These are phyloP conservation scores for Boloria euphrosyne DNA, from an alignment of 2,888 invertebrate species.

Conservation along the genomic window DNA sequence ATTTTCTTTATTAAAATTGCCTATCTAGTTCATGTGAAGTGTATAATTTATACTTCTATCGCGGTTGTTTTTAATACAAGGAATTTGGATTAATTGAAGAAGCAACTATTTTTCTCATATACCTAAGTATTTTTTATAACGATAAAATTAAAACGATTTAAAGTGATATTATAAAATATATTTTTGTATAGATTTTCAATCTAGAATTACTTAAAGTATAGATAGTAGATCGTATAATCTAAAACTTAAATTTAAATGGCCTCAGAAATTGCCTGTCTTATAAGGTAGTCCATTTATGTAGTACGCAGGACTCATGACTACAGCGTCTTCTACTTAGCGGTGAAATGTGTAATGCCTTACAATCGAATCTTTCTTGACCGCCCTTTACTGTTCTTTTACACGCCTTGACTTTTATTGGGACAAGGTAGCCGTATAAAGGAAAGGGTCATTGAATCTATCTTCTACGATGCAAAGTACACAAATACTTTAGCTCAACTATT, in stretches of 20 bases:
- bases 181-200: not conserved
- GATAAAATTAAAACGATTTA: not conserved
- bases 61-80: conserved; percentile 2
- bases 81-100: not conserved
- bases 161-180: not conserved
- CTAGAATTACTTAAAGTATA: conserved; percentile 23
- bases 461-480: not conserved
- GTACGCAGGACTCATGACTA: conserved; percentile 52
- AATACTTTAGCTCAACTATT: not conserved
- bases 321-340: conserved; percentile 77
- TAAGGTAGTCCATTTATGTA: conserved; percentile 70
- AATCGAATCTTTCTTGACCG: conserved; percentile 51
- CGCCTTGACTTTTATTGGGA: conserved; percentile 45
- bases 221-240: conserved; percentile 26
- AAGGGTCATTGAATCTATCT: conserved; percentile 15
- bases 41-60: conserved; percentile 23
- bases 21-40: conserved; percentile 29
- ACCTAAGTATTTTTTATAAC: not conserved
- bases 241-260: conserved; percentile 29
- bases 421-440: conserved; percentile 28
- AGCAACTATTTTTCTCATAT: too few relatives aligned
- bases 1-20: conserved; percentile 67
- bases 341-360: conserved; percentile 68
- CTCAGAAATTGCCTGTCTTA: conserved; percentile 51
- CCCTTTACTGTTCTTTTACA: conserved; percentile 50